Conservation (phyloP, 1,140 invertebrate species). For the Drusus annulatus region DNA sequence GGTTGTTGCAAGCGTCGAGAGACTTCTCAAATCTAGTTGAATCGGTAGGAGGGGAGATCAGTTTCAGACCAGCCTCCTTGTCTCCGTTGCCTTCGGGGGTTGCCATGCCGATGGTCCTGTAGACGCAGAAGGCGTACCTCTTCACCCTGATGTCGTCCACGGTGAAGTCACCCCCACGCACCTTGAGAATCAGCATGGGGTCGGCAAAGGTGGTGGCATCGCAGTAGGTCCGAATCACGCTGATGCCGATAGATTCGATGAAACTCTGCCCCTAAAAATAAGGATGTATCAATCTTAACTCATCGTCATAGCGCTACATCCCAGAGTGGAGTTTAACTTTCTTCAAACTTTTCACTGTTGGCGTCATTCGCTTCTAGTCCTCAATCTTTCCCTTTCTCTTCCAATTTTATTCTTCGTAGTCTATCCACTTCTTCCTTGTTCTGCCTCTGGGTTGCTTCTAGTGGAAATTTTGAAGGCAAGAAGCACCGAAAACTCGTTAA, state of each 20-base stretch:
- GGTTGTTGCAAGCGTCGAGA: conserved; percentile 38
- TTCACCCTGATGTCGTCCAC: conserved; percentile 30
- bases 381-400: no score
- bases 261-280: conserved; percentile 29
- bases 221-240: neutral
- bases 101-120: conserved; percentile 17
- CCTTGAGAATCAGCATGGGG: neutral
- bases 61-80: conserved; percentile 33
- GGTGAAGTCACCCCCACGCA: conserved; percentile 40
- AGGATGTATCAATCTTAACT: neutral
- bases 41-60: conserved; percentile 20
- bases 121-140: conserved; percentile 43
- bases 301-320: no score
- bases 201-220: neutral
- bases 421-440: no score
- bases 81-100: conserved; percentile 23
- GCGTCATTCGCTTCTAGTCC: no score
- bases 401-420: no score
- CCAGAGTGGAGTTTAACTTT: no score
- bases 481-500: no score
- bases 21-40: conserved; percentile 23
- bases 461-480: no score
- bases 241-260: conserved; percentile 2
- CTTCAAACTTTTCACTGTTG: no score
- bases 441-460: no score